Conservation (phyloP, 2,888 invertebrate species). For the Lagria hirta region DNA sequence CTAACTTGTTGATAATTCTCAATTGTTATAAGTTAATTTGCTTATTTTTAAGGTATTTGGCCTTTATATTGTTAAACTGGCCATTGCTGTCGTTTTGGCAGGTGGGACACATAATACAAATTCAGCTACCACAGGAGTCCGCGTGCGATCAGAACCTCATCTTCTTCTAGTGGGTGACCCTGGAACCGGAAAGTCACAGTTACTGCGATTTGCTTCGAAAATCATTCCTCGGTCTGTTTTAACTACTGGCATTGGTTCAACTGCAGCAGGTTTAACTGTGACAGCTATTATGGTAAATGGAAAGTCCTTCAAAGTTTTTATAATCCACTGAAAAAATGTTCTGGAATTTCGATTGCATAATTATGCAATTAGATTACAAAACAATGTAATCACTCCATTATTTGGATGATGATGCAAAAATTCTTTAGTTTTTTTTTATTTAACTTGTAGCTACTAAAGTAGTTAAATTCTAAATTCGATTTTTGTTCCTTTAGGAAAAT, state of each 20-base stretch:
- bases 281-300: constrained; percentile 73
- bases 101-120: constrained; percentile 59
- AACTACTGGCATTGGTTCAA: constrained; percentile 84
- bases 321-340: too few species aligned
- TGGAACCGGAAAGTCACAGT: constrained; percentile 87
- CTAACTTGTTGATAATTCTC: too few species aligned
- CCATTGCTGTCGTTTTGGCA: constrained; percentile 68
- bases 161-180: constrained; percentile 84
- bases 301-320: too few species aligned
- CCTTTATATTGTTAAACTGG: constrained; percentile 83
- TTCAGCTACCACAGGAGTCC: constrained; percentile 47
- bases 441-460: not conserved
- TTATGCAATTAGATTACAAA: too few species aligned
- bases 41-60: constrained; percentile 71
- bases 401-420: too few species aligned
- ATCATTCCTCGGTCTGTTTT: constrained; percentile 73
- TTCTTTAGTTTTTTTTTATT: too few species aligned
- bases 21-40: not conserved
- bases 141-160: constrained; percentile 77
- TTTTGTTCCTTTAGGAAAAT: constrained; percentile 70
- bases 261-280: constrained; percentile 86
- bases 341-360: too few species aligned
- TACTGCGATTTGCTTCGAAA: constrained; percentile 71
- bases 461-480: not conserved
- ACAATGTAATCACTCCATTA: too few species aligned